phyloP scores from a whole-genome alignment of 2,797 vertebrate species.

The Hephaestus fuliginosus region DNA sequence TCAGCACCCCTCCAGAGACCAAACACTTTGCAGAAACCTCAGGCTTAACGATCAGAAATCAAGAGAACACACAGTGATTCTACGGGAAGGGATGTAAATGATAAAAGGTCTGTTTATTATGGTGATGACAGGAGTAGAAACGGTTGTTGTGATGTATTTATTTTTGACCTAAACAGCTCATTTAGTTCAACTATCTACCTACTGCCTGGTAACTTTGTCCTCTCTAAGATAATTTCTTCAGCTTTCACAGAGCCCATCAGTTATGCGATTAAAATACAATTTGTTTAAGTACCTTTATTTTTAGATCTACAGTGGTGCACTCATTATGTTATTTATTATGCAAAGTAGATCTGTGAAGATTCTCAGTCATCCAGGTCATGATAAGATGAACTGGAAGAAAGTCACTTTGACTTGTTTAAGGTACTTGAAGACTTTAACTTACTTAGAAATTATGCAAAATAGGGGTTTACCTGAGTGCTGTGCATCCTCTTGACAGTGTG shows the following conservation, averaged over 20 bases:
- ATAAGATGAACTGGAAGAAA: too few species aligned
- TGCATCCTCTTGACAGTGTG: not conserved
- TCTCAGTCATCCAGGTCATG: too few species aligned
- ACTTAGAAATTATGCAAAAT: not conserved
- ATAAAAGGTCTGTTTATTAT: not conserved
- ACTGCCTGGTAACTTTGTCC: not conserved
- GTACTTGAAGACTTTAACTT: too few species aligned
- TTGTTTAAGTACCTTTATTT: not conserved
- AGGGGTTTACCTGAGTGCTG: not conserved
- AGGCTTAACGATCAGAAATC: not conserved
- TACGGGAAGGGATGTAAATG: too few species aligned
- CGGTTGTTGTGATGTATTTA: not conserved
- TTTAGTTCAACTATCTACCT: not conserved
- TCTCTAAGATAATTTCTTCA: not conserved
- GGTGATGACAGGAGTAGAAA: not conserved
- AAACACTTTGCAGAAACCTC: not conserved
- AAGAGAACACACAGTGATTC: not conserved
- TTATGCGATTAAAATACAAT: not conserved
- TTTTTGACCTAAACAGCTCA: not conserved
- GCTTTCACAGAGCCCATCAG: not conserved
- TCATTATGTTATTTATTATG: not conserved
- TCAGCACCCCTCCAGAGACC: not conserved
- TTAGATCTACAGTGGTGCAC: not conserved
- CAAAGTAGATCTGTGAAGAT: not conserved
- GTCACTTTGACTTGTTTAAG: too few species aligned